phyloP scores from a whole-genome alignment of 2,113 vertebrate genomes.

The Nothocercus nigrocapillus region DNA sequence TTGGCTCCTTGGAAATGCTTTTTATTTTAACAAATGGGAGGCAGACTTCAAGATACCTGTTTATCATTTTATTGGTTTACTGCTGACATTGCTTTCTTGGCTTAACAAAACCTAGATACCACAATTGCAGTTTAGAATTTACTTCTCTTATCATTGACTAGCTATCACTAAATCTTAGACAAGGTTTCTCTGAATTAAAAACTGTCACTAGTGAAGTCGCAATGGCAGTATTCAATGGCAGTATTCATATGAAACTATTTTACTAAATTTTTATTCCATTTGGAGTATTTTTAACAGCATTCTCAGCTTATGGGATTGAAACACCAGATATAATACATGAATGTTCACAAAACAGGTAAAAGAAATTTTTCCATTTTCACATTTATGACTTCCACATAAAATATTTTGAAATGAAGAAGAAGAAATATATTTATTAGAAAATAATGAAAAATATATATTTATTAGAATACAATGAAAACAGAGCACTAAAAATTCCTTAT shows the following conservation, averaged over 20 bases:
- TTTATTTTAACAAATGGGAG: slow-evolving; percentile 18
- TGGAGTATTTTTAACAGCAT: not conserved
- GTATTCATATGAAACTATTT: not conserved
- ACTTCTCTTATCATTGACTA: not conserved
- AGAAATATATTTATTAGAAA: not conserved
- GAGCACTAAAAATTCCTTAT: not conserved
- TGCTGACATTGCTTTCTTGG: not conserved
- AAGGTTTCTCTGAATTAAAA: not conserved
- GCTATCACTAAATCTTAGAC: not conserved
- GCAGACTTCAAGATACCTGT: not conserved
- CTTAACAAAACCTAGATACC: not conserved
- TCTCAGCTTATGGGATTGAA: not conserved
- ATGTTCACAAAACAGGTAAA: not conserved
- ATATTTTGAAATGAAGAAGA: not conserved
- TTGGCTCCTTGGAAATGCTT: slow-evolving; percentile 14
- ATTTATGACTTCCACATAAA: not conserved
- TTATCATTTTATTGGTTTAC: not conserved
- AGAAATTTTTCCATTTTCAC: not conserved
- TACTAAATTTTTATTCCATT: not conserved
- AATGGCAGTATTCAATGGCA: not conserved
- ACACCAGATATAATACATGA: not conserved
- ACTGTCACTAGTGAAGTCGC: not conserved
- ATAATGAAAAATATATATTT: not conserved
- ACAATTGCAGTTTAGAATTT: not conserved
- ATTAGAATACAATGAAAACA: not conserved